Evolutionary conservation across 2,113 vertebrate species (phyloP), one percentile per base, ranked within the genome.

Genomic region (Cavia aperea): DNA sequence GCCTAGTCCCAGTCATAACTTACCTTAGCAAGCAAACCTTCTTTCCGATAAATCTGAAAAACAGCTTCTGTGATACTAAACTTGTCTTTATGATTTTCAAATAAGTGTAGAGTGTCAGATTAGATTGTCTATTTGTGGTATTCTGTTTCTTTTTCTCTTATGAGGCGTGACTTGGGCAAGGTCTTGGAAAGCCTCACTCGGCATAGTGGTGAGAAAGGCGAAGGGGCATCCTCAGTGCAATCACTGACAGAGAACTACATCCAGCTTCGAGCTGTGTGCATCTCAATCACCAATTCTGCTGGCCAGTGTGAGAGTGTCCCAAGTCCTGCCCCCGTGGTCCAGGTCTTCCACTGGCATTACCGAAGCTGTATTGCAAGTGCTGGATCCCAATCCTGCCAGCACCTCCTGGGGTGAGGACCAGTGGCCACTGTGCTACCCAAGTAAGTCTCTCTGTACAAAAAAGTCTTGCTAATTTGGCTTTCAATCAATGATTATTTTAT

Each of bases 251-350:
- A 60, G 26, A 56, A 2, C 33, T 13, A 16, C 16, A 9, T 21
- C 33, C 26, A 31, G 0, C n/a, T 21, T 10, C 18, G 36, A 49
- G 21, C 26, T 0, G 0, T 2, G 15, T 12, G 11, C 0, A 3
- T 18, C 51, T 31, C 15, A 3, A 5, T 9, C 2, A 7, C 62
- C 1, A 16, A 39, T 33, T 56, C 7, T 10, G 10, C 9, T 16
- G n/a, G 1, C 2, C 10, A 8, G 31, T 0, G 9, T 19, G 23
- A 6, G 36, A 14, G 29, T 9, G 1, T 16, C n/a, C 7, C 4
- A 0, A 0, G 12, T 5, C 3, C 18, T 43, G 23, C 18, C 29
- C 63, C 49, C 0, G 7, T 7, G 90, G 23, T 11, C 60, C 43
- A 16, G 8, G 73, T 29, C 43, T 29, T 15, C 3, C 5, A 24